Base-by-base conservation (phyloP, 1,140 invertebrate species). In the Saxidomus purpurata region DNA sequence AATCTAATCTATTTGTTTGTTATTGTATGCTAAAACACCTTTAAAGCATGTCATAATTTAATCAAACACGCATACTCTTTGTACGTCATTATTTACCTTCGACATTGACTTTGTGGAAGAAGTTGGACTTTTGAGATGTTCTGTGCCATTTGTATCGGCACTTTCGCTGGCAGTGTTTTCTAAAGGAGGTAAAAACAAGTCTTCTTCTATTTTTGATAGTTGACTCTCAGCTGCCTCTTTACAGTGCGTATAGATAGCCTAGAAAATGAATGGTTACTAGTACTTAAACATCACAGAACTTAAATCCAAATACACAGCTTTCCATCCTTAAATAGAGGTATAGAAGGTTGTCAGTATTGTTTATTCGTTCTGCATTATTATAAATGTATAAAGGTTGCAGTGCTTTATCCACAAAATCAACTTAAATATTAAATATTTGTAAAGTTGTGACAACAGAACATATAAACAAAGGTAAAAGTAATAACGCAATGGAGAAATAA, bases 161-260 rank as follows among this genome's bases (percentile, higher is more conserved):
- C n/a, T 25, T 22, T 34, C 25, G 34, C 43, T 8, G 15, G 77
- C 40, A 11, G 43, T 8, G 28, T 31, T 82, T 55, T 81, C 87
- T 43, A 89, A 49, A 8, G 87, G 87, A 40, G 87, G 87, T 31
- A 89, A 31, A 36, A 82, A 89, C 15, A 89, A n/a, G 49, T 89
- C 63, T 28, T 89, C 87, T 40, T 89, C 77, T 25, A 89, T 89
- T 17, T 77, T 59, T 19, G 31, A 22, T 25, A 80, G 25, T 47
- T 89, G 87, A 43, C 38, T 89, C 43, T 89, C 87, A 11, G 87
- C 76, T 9, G 87, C 31, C 13, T 89, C 87, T 40, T 89, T 67
- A 36, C 87, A 89, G 59, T 89, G 79, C 17, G 38, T 89, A 59
- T 89, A 89, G 22, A 71, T 31, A 36, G 47, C 67, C 87, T 89